Evolutionary conservation across 53 echinoderm and acorn worm species (phyloP).

Genomic region (Temnopleurus reevesii): DNA sequence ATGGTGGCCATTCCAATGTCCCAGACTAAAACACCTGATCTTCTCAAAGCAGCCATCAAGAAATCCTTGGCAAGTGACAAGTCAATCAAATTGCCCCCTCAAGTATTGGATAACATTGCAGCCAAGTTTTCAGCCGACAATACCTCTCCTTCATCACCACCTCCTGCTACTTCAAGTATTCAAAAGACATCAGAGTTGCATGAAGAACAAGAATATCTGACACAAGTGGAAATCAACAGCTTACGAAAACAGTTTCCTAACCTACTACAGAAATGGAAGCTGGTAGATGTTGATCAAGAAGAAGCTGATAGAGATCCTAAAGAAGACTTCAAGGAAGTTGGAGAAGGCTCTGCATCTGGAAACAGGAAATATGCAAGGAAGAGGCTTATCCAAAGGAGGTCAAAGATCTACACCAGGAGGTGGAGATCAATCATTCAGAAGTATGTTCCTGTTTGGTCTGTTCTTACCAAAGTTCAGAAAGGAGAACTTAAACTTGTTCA

Average conservation of each 20-base stretch:
- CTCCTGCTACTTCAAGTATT: not conserved
- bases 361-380: not conserved
- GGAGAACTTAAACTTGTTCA: conserved; percentile 11
- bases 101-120: conserved; percentile 23
- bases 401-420: not conserved
- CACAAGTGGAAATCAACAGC: not conserved
- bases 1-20: conserved; percentile 19
- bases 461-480: not conserved
- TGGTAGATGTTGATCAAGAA: not conserved
- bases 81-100: conserved; percentile 27
- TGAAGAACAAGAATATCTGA: not conserved
- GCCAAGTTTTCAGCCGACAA: conserved; percentile 32
- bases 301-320: not conserved
- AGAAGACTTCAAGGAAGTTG: not conserved
- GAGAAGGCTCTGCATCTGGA: not conserved
- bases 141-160: not conserved
- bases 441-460: not conserved
- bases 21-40: conserved; percentile 12
- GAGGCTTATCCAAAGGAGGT: not conserved
- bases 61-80: conserved; percentile 18
- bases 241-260: conserved; percentile 16
- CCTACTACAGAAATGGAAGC: conserved; percentile 30
- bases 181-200: not conserved
- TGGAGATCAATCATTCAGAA: conserved; percentile 9
- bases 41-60: conserved; percentile 16